Evolutionary conservation across 2,113 vertebrate species (phyloP), one percentile per base, ranked within the genome.

Genomic region (Acrocephalus arundinaceus): DNA sequence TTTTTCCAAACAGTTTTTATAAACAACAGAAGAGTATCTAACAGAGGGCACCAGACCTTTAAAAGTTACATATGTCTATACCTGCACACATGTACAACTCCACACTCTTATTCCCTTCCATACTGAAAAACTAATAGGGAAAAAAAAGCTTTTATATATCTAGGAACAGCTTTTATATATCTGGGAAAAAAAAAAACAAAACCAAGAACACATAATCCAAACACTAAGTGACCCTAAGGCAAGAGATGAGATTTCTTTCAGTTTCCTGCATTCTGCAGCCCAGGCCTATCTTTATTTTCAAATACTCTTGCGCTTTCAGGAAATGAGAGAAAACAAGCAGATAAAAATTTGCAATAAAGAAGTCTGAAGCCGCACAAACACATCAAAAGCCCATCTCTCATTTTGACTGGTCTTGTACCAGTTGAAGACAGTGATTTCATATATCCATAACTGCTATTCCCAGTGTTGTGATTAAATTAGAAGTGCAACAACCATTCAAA

Each of bases 81-180:
- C 13, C 8, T 6, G 17, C 27, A 52, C 9, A 16, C 8, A 20
- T 0, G 0, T 9, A 49, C 7, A 81, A 71, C 13, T 49, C 6
- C 16, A n/a, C 2, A 15, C 9, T 14, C 23, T 39, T 45, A 45
- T 37, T 5, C 24, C 33, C 11, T 25, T 73, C 37, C 19, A 12
- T 33, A 24, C 16, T 51, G 45, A 91, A 85, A 91, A 91, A 63
- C 8, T 23, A 9, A 71, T 11, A 8, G 8, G 18, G 23, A 6
- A n/a, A 84, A 85, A 90, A 39, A 4, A 35, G 6, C 22, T 92
- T 72, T 70, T 31, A 20, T 22, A 2, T n/a, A 70, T 28, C 13
- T 45, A 62, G 31, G 39, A 85, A 58, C 2, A 62, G 10, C 10
- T 39, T 39, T 39, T 30, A 37, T 12, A 24, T 41, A 41, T 54